These are phyloP conservation scores for Hoplias malabaricus DNA, from an alignment of 2,113 vertebrate genomes.

Conservation along the genomic window DNA sequence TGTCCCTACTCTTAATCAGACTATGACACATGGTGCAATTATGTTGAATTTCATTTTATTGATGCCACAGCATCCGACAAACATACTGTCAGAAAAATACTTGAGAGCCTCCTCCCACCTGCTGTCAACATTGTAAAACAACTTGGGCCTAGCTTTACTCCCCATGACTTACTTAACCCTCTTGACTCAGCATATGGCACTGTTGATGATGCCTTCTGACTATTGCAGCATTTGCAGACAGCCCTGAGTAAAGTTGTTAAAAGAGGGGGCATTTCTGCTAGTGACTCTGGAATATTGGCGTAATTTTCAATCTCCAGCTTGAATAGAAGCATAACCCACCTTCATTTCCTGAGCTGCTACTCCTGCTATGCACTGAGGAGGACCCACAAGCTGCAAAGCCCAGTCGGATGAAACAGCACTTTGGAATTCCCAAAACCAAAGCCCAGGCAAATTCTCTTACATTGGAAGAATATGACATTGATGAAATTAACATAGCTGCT, in stretches of 20 bases:
- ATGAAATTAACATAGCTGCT: too few species aligned
- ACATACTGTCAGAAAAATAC: neutral
- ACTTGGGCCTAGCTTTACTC: neutral
- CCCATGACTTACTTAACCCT: neutral
- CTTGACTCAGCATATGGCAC: conserved; percentile 29
- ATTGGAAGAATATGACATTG: too few species aligned
- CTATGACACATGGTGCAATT: conserved; percentile 31
- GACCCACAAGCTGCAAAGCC: conserved; percentile 20
- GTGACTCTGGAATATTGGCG: conserved; percentile 17
- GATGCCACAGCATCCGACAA: conserved; percentile 19
- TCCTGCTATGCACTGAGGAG: conserved; percentile 30
- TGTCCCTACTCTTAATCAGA: neutral
- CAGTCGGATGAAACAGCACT: conserved; percentile 24
- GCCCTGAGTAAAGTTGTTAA: neutral
- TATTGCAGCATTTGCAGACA: too few species aligned
- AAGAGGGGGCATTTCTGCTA: conserved; percentile 22
- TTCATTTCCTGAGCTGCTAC: conserved; percentile 28
- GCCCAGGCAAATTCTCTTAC: too few species aligned
- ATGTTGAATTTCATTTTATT: conserved; percentile 12
- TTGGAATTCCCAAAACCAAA: conserved; percentile 4
- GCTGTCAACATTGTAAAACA: conserved; percentile 13
- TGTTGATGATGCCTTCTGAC: conserved; percentile 6
- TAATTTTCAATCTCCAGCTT: conserved; percentile 38
- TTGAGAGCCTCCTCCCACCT: neutral
- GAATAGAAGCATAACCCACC: conserved; percentile 14